Evolutionary conservation across 2,797 vertebrate genomes (phyloP), one percentile per base, ranked within the genome.

Genomic region (Sitta carolinensis): DNA sequence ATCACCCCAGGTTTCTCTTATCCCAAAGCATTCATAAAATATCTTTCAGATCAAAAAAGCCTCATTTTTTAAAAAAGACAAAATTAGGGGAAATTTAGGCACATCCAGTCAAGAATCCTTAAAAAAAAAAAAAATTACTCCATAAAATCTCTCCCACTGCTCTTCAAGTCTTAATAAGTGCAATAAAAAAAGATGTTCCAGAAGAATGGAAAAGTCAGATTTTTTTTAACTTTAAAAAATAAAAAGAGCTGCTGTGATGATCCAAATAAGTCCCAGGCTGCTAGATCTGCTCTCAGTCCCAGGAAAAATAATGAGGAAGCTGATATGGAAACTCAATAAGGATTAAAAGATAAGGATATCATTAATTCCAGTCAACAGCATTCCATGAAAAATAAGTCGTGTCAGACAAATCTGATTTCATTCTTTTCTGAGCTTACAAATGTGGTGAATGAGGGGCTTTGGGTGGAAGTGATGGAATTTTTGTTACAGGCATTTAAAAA

Each of bases 331-430:
- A 84, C 36, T 84, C 85, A 93, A 38, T 81, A 59, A 76, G 88
- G 67, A 93, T 95, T 94, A 90, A 81, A 84, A 92, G 69, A 92
- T 72, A 91, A 38, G 51, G 83, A 72, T 67, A 68, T 62, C 76
- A 84, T 93, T 90, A 91, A 94, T 88, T 83, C 64, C 58, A 83
- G 67, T 36, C 89, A 94, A 77, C 47, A 72, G 20, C 7, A 1
- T 61, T 68, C 87, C 66, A 34, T 27, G 50, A 70, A 73, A 91
- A 90, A 51, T 25, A 68, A 91, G 14, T 55, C 3, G 7, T 62
- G 89, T 93, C 85, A 88, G 79, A 81, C 32, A 94, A 72, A 94
- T 68, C 80, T 78, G 66, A 91, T 94, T 86, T 74, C 58, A 42
- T 92, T 94, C 62, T 84, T 91, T 50, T 19, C 69, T 19, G 50